Conservation (phyloP, 2,113 vertebrate species). For the Empidonax alnorum region DNA sequence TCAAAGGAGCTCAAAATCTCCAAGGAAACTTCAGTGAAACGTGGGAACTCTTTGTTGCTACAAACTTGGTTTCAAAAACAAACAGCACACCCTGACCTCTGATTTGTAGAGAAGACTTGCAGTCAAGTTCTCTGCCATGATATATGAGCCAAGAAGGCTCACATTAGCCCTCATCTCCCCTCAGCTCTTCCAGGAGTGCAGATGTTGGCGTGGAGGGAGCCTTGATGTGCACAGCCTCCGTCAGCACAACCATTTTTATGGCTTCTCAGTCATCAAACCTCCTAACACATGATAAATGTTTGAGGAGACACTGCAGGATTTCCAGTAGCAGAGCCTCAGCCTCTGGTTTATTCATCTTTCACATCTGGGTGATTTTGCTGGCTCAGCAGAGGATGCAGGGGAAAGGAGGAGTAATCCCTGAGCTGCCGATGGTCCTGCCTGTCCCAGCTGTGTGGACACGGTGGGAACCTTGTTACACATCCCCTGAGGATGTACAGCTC, state of each 20-base stretch:
- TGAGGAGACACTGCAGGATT: background rate
- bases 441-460: background rate
- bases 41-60: background rate
- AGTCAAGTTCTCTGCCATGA: background rate
- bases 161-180: background rate
- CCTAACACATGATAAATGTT: background rate
- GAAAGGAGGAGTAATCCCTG: background rate
- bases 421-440: background rate
- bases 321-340: background rate
- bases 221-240: background rate
- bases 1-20: background rate
- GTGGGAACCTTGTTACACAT: background rate
- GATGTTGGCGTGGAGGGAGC: background rate
- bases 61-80: background rate
- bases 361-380: background rate
- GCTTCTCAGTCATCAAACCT: background rate
- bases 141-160: background rate
- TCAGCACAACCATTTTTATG: background rate
- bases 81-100: background rate
- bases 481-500: background rate
- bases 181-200: background rate
- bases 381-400: background rate
- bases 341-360: background rate
- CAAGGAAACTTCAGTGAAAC: background rate
- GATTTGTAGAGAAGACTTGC: background rate